These are phyloP conservation scores for Heteromurus nitidus DNA, from an alignment of 2,888 invertebrate genomes.

Conservation along the genomic window DNA sequence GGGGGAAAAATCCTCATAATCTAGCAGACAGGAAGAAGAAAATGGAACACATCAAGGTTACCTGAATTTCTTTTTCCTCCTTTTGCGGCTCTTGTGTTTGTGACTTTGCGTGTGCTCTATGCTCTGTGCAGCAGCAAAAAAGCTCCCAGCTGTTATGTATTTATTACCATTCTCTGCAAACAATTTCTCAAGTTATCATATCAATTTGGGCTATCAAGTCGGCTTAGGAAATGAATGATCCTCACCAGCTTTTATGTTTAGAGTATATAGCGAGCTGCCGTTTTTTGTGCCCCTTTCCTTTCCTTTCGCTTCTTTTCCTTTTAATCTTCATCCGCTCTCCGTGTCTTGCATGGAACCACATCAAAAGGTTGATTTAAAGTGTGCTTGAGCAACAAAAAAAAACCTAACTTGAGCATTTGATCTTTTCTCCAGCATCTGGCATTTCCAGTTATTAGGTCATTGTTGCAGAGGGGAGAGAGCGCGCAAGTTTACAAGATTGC, in stretches of 20 bases:
- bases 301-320: not conserved
- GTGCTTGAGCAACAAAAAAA: slow-evolving; percentile 9
- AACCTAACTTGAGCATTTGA: slow-evolving; percentile 21
- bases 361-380: not conserved
- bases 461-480: slow-evolving; percentile 6
- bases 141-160: slow-evolving; percentile 50
- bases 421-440: slow-evolving; percentile 39
- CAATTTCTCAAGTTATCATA: slow-evolving; percentile 55
- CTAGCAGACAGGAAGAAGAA: slow-evolving; percentile 43
- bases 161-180: slow-evolving; percentile 47
- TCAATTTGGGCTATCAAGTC: slow-evolving; percentile 32
- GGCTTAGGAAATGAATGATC: slow-evolving; percentile 36
- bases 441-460: slow-evolving; percentile 36
- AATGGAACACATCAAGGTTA: slow-evolving; percentile 53
- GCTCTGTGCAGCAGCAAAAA: not conserved
- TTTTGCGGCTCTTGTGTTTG: not conserved
- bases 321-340: not conserved
- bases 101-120: no score
- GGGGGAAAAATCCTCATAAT: slow-evolving; percentile 36
- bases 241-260: no score
- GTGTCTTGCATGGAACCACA: not conserved
- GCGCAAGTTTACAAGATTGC: slow-evolving; percentile 20
- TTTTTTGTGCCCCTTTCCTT: not conserved
- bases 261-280: not conserved
- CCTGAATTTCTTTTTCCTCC: slow-evolving; percentile 26